Conservation (phyloP, 2,888 invertebrate species). For the Gonocerus acuteangulatus region DNA sequence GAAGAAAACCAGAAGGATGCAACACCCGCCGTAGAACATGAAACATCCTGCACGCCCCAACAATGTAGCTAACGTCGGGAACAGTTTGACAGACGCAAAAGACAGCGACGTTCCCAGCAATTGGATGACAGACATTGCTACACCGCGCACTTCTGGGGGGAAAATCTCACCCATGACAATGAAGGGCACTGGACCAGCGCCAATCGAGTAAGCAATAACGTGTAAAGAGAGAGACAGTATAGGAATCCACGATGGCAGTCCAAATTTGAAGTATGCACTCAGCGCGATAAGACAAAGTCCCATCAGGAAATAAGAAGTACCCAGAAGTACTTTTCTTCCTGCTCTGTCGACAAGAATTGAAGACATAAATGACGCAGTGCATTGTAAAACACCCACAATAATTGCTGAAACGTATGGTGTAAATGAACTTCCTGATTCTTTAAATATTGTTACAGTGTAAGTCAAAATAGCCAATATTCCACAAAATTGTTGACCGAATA, state of each 20-base stretch:
- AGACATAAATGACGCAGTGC: slow-evolving; percentile 40
- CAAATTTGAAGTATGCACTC: slow-evolving; percentile 41
- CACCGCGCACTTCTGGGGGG: slow-evolving; percentile 44
- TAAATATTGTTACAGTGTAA: slow-evolving; percentile 42
- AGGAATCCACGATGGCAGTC: slow-evolving; percentile 42
- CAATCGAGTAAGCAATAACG: slow-evolving; percentile 46
- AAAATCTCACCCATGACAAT: slow-evolving; percentile 46
- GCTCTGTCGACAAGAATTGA: slow-evolving; percentile 43
- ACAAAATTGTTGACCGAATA: slow-evolving; percentile 45
- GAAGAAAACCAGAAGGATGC: slow-evolving; percentile 42
- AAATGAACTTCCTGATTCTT: slow-evolving; percentile 40
- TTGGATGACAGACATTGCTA: slow-evolving; percentile 46
- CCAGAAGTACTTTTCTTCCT: slow-evolving; percentile 46
- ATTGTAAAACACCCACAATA: slow-evolving; percentile 45
- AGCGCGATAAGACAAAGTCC: slow-evolving; percentile 40
- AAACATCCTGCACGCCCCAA: slow-evolving; percentile 45
- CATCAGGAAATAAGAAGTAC: slow-evolving; percentile 44
- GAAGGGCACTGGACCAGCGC: slow-evolving; percentile 46
- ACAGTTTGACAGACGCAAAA: slow-evolving; percentile 44
- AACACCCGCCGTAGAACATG: slow-evolving; percentile 44
- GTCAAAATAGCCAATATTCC: slow-evolving; percentile 46
- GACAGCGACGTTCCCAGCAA: slow-evolving; percentile 45
- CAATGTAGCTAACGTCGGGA: slow-evolving; percentile 43
- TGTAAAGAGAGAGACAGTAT: slow-evolving; percentile 45
- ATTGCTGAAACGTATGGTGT: slow-evolving; percentile 43